Conservation (phyloP, 1,140 invertebrate genomes). For the Atta texana region DNA sequence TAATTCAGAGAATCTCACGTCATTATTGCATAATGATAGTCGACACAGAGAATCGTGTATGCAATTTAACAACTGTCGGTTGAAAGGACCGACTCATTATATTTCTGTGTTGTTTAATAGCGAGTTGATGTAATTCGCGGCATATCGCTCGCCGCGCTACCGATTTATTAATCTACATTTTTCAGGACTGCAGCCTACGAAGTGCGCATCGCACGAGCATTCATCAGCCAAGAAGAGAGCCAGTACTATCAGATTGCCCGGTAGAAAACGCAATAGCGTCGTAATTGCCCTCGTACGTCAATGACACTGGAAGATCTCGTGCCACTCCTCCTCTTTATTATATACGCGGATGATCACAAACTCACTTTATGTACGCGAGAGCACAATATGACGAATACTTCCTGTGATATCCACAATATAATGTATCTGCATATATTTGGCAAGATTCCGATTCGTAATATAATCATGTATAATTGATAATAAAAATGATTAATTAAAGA, state of each 20-base stretch:
- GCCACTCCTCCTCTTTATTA: constrained; percentile 52
- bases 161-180: constrained; percentile 69
- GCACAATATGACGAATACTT: constrained; percentile 29
- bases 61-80: constrained; percentile 40
- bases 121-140: constrained; percentile 47
- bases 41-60: neutral
- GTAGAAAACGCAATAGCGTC: constrained; percentile 65
- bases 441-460: neutral
- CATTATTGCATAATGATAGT: constrained; percentile 34
- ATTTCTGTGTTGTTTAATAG: constrained; percentile 58
- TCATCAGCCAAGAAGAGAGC: constrained; percentile 46
- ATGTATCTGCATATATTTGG: neutral
- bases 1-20: neutral
- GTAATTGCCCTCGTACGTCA: constrained; percentile 71
- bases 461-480: neutral
- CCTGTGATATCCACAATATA: constrained; percentile 9
- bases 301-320: constrained; percentile 61
- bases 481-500: neutral
- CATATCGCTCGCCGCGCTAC: constrained; percentile 30
- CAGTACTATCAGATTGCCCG: constrained; percentile 72
- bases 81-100: constrained; percentile 39
- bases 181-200: constrained; percentile 27
- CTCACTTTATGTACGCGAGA: neutral
- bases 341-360: constrained; percentile 42
- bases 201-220: constrained; percentile 15